Evolutionary conservation across 2,113 vertebrate genomes (phyloP), one percentile per base, ranked within the genome.

Genomic region (Petromus typicus): DNA sequence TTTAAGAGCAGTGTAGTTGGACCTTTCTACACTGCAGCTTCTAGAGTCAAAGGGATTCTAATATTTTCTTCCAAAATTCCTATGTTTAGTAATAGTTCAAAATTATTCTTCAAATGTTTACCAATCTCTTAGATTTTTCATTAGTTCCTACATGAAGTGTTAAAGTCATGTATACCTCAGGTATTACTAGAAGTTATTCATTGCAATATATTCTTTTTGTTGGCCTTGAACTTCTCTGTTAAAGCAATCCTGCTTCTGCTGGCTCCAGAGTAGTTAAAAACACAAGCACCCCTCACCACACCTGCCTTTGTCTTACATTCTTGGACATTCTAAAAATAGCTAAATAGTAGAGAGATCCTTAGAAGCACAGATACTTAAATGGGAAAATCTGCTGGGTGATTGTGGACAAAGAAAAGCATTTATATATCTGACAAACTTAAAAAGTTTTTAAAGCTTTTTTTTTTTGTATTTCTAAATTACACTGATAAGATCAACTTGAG

Each of bases 401-500:
- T 86, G 57, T 84, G 84, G 67, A 89, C 3, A 86, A 51, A 57
- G 45, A 76, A n/a, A 95, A 32, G 81, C 89, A 81, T 80, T 89
- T 86, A 76, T 59, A 71, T 64, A 92, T 86, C 12, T 86, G 37
- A 67, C 37, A 69, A 86, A 45, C 57, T 79, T 25, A 88, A 22
- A 32, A 75, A 86, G 20, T 66, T 86, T 89, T 84, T 17, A 90
- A 93, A 94, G 34, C 57, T 79, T n/a, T 78, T n/a, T n/a, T n/a
- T 82, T 18, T 86, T 61, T 45, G 23, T 40, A 69, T 75, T 85
- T 80, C 27, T 89, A 51, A 94, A 95, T 89, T 80, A 91, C 84
- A 95, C 22, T 67, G 80, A 59, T 86, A 94, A 94, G 5, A 94
- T 91, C 34, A 79, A 91, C 18, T 75, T 76, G 27, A 91, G 63